A percentile compares a stretch with the other conserved stretches of the same genome.
Conservation (phyloP, 2,888 invertebrate species). For the Hylaea fasciaria region DNA sequence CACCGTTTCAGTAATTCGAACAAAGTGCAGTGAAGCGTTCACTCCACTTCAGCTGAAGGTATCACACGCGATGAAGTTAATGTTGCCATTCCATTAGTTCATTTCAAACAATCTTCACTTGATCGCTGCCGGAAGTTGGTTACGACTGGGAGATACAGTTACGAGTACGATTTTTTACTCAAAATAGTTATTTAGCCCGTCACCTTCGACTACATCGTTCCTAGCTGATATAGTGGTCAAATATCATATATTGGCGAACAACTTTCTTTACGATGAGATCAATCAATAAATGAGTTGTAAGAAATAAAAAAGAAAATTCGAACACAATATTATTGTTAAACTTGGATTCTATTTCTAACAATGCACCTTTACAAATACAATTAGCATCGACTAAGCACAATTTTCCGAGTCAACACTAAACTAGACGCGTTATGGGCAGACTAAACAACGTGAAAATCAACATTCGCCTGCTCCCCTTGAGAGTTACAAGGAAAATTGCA, state of each 20-base stretch:
- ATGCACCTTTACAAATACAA: slow-evolving; percentile 13
- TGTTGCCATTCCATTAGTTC: slow-evolving; percentile 37
- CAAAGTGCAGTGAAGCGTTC: slow-evolving; percentile 49
- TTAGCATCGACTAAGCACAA: slow-evolving; percentile 17
- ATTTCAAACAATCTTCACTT: slow-evolving; percentile 24
- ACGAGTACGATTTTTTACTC: neutral
- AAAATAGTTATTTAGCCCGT: no score
- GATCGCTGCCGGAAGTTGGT: slow-evolving; percentile 11
- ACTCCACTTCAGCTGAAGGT: slow-evolving; percentile 47
- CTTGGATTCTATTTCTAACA: slow-evolving; percentile 11
- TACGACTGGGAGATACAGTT: slow-evolving; percentile 13
- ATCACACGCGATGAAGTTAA: slow-evolving; percentile 48
- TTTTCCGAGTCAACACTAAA: slow-evolving; percentile 26
- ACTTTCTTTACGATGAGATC: no score
- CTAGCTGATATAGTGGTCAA: no score
- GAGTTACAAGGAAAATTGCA: slow-evolving; percentile 27
- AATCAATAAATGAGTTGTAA: no score
- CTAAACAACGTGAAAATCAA: slow-evolving; percentile 20
- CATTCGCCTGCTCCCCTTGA: slow-evolving; percentile 11
- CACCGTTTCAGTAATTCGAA: slow-evolving; percentile 44
- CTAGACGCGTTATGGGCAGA: slow-evolving; percentile 12
- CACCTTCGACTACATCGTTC: no score
- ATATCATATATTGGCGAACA: no score
- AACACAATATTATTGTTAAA: no score
- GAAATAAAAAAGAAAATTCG: no score